Evolutionary conservation across 2,888 invertebrate genomes (phyloP), one percentile per base, ranked within the genome.

Genomic region (Boloria selene): DNA sequence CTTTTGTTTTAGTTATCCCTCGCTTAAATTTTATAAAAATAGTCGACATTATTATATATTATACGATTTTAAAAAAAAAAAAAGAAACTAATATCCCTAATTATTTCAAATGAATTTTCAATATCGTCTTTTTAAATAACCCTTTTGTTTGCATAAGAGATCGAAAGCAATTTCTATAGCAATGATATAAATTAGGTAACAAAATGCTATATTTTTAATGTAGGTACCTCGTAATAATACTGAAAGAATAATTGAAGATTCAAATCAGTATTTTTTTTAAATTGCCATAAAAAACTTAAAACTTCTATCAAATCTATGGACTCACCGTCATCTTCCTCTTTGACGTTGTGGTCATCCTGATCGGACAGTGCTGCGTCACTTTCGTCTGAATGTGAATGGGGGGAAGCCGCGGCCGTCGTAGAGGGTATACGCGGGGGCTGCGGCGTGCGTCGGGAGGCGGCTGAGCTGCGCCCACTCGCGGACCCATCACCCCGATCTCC

Each of bases 281-380:
- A 7, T 38, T 38, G 7, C 7, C 10, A 38, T 38, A 38, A 38
- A 38, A 31, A 38, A 10, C 2, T 16, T 49, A 16, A 4, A 0
- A 16, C 16, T 49, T 16, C 47, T n/a, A 13, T 5, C 13, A 16
- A n/a, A 59, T 17, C 17, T 49, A 53, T 44, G 63, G 64, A 73
- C 92, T 87, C 81, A 96, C 96, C 96, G 89, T 96, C 96, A 79
- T 95, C 95, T 77, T 95, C 95, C 81, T 97, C 97, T 86, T 96
- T 96, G 72, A 96, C 96, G 78, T 96, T 96, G 73, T 95, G 95
- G 72, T 96, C 97, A 75, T 97, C 97, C 72, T 96, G 96, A 81
- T 97, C 97, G 75, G 97, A 96, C 76, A 96, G 94, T 82, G 96
- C 96, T 75, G 97, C 97, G 81, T 97, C 97, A 81, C 94, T 94